A percentile compares a stretch with the other conserved stretches of the same genome.
These are phyloP conservation scores for Tangachromis dhanisi DNA, from an alignment of 2,113 vertebrate genomes.

Conservation along the genomic window DNA sequence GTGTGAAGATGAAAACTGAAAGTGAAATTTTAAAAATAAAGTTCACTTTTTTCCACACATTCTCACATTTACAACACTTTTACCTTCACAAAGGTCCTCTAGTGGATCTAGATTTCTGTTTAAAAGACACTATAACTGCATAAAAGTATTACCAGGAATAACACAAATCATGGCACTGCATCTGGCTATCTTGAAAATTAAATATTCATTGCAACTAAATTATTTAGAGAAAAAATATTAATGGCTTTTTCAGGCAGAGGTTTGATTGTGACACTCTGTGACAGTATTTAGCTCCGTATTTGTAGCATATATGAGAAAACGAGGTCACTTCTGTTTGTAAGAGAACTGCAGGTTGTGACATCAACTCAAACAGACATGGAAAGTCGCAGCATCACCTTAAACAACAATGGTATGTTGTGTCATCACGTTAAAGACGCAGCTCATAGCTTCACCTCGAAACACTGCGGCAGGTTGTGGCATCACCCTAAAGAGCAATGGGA, in stretches of 20 bases:
- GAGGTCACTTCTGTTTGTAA: neutral
- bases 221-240: neutral
- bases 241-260: neutral
- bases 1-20: neutral
- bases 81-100: neutral
- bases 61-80: neutral
- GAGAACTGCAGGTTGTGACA: neutral
- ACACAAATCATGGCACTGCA: fast-evolving
- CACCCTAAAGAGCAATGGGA: neutral
- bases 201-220: neutral
- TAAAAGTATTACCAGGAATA: neutral
- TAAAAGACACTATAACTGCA: neutral
- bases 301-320: neutral
- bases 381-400: neutral
- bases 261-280: neutral
- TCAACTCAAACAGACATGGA: neutral
- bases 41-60: fast-evolving
- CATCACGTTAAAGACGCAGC: neutral
- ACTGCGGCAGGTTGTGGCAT: neutral
- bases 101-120: neutral
- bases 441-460: neutral
- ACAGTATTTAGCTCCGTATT: neutral
- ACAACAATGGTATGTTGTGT: neutral
- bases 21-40: neutral
- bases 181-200: neutral